Base-by-base conservation (phyloP, 2,888 invertebrate species). In the Eupithecia subfuscata region DNA sequence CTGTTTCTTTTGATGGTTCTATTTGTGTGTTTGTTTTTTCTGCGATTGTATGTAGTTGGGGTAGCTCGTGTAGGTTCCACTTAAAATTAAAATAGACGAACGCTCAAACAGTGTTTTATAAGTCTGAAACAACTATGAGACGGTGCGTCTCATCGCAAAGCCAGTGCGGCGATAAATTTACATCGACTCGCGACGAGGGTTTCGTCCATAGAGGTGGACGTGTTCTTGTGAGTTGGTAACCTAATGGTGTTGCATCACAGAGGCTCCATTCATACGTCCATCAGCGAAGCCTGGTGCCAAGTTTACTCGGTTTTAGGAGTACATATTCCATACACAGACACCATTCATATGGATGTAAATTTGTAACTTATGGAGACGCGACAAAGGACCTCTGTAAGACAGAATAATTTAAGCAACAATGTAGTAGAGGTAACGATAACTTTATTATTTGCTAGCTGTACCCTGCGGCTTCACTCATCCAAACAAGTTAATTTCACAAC, bases 261-360 rank as follows among this genome's bases (percentile, higher is more conserved):
- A 34, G 18, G 34, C n/a, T 74, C 37, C 71, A 77, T 74, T 74
- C 69, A 77, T 37, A 71, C 25, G 25, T 65, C 30, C 56, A 40
- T 52, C 18, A 16, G 43, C 52, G 12, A 11, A 0, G 34, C 6
- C 45, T 7, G 22, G 65, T 71, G 79, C 80, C 80, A 78, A 78
- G n/a, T 71, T 14, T 4, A 14, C 12, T 34, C 73, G 43, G 25
- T 60, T 65, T 79, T 65, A 34, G 76, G 75, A 64, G 40, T 12
- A n/a, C n/a, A n/a, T n/a, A 16, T 40, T 0, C 73, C 75, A 60
- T 69, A 56, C 30, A 2, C 69, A 43, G 30, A 25, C 45, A 74
- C 71, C 79, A 80, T 80, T 80, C 79, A 81, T 72, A 70, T 70
- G 71, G 77, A 79, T 78, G 79, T 65, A 56, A 76, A 80, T 76